Conservation (phyloP, 2,797 vertebrate genomes). For the Pristis pectinata region DNA sequence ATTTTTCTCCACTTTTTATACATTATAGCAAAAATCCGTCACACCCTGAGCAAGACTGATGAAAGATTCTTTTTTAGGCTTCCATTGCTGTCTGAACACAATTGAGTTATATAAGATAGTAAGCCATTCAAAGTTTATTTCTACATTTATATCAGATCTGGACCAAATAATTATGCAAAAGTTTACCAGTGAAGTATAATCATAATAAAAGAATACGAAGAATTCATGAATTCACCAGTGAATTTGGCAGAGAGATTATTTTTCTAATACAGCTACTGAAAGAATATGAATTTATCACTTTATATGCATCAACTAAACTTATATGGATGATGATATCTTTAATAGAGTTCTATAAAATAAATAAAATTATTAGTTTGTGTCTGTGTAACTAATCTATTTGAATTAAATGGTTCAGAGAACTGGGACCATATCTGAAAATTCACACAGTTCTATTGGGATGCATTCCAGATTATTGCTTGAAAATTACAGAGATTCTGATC, state of each 20-base stretch:
- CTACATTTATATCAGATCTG: not conserved
- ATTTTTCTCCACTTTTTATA: not conserved
- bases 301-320: not conserved
- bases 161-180: not conserved
- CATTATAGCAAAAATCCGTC: not conserved
- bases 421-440: not conserved
- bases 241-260: not conserved
- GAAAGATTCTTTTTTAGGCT: not conserved
- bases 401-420: not conserved
- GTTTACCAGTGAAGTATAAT: not conserved
- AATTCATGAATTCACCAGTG: not conserved
- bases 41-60: not conserved
- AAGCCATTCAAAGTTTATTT: not conserved
- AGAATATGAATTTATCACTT: not conserved
- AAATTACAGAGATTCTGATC: not conserved
- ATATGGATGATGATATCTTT: not conserved
- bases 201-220: not conserved
- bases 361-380: not conserved
- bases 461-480: not conserved
- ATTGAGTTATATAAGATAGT: not conserved
- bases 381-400: not conserved
- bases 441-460: too few relatives aligned
- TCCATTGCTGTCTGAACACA: not conserved
- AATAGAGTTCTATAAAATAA: not conserved
- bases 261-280: not conserved